Evolutionary conservation across 2,797 vertebrate genomes (phyloP), one percentile per base, ranked within the genome.

Genomic region (Myotis planiceps): DNA sequence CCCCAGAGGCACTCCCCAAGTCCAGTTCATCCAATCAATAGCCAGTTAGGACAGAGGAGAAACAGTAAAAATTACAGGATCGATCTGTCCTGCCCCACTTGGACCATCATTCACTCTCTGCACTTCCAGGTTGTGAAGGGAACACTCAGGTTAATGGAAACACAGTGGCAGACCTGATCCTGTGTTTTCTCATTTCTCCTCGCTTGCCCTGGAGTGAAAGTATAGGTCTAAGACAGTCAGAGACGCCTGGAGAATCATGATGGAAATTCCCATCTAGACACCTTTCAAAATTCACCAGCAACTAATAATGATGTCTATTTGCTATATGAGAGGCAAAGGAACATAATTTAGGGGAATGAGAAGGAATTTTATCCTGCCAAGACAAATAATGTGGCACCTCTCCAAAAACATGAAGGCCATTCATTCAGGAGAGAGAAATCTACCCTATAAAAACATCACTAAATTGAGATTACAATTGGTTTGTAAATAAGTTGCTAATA

Each of bases 141-240:
- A 96, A 95, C 88, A 72, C 90, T 90, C 90, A 72, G 97, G 97
- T 97, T 97, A 97, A 97, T 97, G 92, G 96, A 94, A 97, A 96
- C 96, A 90, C 94, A 89, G 96, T 88, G 82, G 95, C 92, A 96
- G 96, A 89, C 39, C 68, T 87, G 84, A 85, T 92, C 93, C 53
- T 78, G 78, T 34, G 27, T 93, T 94, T 97, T 97, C 95, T 96
- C 93, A 94, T 97, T 96, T 97, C 94, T 96, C 75, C 47, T 95
- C 58, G 66, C 65, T 82, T 88, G 93, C 92, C 92, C 95, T 39
- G 9, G 82, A 88, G 90, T 94, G 90, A 97, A 88, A 68, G 80
- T 39, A 34, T 3, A 94, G 88, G 96, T 95, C 81, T 92, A 78
- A 79, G 76, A 42, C 72, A 93, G 63, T 92, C 88, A 68, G 87